phyloP scores from a whole-genome alignment of 2,113 vertebrate genomes.

The Sylvia atricapilla region DNA sequence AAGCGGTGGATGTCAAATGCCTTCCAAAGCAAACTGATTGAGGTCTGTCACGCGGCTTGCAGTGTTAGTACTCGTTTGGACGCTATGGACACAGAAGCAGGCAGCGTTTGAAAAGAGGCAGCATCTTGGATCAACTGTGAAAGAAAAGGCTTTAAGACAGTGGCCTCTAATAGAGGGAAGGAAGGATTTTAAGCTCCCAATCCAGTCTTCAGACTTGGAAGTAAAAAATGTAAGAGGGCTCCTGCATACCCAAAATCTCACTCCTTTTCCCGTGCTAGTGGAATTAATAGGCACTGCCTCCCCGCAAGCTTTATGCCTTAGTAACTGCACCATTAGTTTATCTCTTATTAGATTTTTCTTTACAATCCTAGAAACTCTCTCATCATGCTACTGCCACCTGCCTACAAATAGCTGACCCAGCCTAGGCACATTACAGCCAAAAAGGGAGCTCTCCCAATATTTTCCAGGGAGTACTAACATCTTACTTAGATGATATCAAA shows the following conservation, averaged over 20 bases:
- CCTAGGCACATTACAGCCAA: neutral
- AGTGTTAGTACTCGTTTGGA: accelerated
- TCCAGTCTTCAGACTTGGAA: neutral
- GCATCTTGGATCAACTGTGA: accelerated
- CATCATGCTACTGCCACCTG: neutral
- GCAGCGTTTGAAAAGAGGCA: neutral
- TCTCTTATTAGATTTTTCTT: neutral
- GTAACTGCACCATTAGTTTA: neutral
- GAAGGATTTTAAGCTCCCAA: neutral
- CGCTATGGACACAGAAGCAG: accelerated
- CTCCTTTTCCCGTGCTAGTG: neutral
- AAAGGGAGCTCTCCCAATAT: neutral
- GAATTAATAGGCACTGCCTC: neutral
- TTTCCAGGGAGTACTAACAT: neutral
- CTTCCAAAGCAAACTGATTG: neutral
- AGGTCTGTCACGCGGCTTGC: neutral
- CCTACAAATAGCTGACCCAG: neutral
- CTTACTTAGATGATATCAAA: neutral
- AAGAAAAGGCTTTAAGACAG: neutral
- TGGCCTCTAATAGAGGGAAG: accelerated
- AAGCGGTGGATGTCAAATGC: accelerated
- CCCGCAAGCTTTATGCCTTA: neutral
- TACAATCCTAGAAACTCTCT: neutral
- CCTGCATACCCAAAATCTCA: neutral
- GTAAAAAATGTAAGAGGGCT: neutral